Percentiles rank a stretch among this genome's conserved stretches.
Conservation (phyloP, 1,140 invertebrate genomes). For the Halictus rubicundus region DNA sequence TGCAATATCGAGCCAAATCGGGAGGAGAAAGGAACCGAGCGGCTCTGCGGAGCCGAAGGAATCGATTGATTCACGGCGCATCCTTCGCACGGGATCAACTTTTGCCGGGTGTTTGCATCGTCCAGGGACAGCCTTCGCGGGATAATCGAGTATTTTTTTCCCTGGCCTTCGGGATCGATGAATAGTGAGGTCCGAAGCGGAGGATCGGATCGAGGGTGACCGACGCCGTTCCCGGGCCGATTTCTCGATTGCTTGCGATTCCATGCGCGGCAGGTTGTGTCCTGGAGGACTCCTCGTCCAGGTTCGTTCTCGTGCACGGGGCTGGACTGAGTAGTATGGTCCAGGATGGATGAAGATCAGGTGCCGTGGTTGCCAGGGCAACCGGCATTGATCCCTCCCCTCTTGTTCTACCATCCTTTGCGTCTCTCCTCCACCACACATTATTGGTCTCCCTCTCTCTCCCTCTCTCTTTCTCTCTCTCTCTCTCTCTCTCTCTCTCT, state of each 20-base stretch:
- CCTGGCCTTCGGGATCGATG: too few relatives aligned
- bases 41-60: background rate
- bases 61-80: background rate
- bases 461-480: slow-evolving; percentile 36
- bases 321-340: slow-evolving; percentile 65
- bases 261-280: background rate
- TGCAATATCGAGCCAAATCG: background rate
- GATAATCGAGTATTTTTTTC: background rate
- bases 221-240: background rate
- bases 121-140: background rate
- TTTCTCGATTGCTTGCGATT: background rate
- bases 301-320: slow-evolving; percentile 31
- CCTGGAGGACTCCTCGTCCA: slow-evolving; percentile 20
- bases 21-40: background rate
- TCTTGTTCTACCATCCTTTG: slow-evolving; percentile 63
- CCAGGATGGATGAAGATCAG: slow-evolving; percentile 77
- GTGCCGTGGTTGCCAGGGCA: slow-evolving; percentile 76
- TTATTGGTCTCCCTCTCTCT: slow-evolving; percentile 50
- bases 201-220: background rate
- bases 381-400: slow-evolving; percentile 79
- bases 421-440: slow-evolving; percentile 44
- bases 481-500: slow-evolving; percentile 40
- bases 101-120: too few relatives aligned
- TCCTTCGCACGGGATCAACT: background rate
- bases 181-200: background rate